Percentiles rank a stretch among this genome's conserved stretches.
phyloP scores from a whole-genome alignment of 1,140 invertebrate genomes.

The Tetramorium simillimum region DNA sequence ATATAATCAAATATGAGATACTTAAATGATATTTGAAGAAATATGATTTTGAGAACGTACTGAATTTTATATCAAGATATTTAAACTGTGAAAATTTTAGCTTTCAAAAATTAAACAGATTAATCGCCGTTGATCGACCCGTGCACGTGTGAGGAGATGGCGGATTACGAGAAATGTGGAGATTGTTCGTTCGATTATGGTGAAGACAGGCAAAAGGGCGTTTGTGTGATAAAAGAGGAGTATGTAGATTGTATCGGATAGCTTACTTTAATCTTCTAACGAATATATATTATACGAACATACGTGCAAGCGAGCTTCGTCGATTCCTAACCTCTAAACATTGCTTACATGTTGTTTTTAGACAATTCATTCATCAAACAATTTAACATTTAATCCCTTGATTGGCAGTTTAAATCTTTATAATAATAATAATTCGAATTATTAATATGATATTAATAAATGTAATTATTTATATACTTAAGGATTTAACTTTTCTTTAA shows the following conservation, averaged over 20 bases:
- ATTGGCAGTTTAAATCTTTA: not conserved
- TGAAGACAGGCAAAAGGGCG: conserved; percentile 81
- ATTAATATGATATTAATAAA: not conserved
- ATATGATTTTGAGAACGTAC: no score
- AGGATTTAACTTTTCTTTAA: not conserved
- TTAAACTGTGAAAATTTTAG: no score
- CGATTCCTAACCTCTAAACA: conserved; percentile 51
- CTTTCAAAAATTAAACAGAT: no score
- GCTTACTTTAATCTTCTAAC: not conserved
- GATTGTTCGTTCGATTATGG: conserved; percentile 71
- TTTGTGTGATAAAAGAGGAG: conserved; percentile 87
- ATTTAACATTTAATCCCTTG: not conserved
- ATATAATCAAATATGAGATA: no score
- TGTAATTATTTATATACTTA: not conserved
- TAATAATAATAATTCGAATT: not conserved
- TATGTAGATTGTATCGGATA: conserved; percentile 77
- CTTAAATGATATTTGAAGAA: no score
- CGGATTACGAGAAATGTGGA: conserved; percentile 67
- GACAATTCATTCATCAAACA: not conserved
- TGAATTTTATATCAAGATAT: no score
- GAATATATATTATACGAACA: not conserved
- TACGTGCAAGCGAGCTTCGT: not conserved
- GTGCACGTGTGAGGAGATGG: conserved; percentile 53
- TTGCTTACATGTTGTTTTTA: conserved; percentile 9
- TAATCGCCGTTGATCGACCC: no score